Conservation (phyloP, 2,797 vertebrate genomes). For the Alfaro cultratus region DNA sequence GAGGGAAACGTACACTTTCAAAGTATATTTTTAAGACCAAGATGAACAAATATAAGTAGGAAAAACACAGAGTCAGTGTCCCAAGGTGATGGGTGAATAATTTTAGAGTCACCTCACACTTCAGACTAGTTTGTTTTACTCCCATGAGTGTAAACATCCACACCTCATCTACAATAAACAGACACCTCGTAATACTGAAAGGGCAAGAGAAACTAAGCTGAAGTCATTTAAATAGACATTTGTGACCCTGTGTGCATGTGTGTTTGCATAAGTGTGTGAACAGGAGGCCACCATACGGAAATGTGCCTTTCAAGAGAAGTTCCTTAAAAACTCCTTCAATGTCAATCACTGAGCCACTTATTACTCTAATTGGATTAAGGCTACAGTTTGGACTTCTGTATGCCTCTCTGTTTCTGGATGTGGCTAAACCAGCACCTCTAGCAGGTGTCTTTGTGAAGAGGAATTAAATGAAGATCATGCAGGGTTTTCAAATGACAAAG, state of each 20-base stretch:
- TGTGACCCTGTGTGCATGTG: constrained; percentile 18
- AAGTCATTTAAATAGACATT: constrained; percentile 31
- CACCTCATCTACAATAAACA: constrained; percentile 74
- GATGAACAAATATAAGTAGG: constrained; percentile 47
- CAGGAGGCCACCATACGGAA: constrained; percentile 49
- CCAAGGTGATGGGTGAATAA: constrained; percentile 55
- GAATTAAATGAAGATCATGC: background rate
- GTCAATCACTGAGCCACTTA: constrained; percentile 65
- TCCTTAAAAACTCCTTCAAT: constrained; percentile 52
- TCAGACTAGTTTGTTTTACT: constrained; percentile 68
- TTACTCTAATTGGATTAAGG: constrained; percentile 70
- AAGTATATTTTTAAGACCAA: constrained; percentile 27
- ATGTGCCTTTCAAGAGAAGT: constrained; percentile 54
- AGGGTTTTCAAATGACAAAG: too few relatives aligned
- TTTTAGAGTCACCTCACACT: constrained; percentile 72
- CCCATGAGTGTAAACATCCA: constrained; percentile 62
- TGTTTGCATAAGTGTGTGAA: constrained; percentile 21
- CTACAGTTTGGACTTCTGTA: constrained; percentile 54
- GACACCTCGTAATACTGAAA: constrained; percentile 27
- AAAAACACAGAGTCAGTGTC: constrained; percentile 36
- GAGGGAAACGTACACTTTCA: constrained; percentile 13
- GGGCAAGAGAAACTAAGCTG: constrained; percentile 21
- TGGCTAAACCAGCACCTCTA: constrained; percentile 38
- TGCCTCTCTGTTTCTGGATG: constrained; percentile 43
- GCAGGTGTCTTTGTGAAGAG: constrained; percentile 28